Base-by-base conservation (phyloP, 2,113 vertebrate genomes). In the Uria aalge region DNA sequence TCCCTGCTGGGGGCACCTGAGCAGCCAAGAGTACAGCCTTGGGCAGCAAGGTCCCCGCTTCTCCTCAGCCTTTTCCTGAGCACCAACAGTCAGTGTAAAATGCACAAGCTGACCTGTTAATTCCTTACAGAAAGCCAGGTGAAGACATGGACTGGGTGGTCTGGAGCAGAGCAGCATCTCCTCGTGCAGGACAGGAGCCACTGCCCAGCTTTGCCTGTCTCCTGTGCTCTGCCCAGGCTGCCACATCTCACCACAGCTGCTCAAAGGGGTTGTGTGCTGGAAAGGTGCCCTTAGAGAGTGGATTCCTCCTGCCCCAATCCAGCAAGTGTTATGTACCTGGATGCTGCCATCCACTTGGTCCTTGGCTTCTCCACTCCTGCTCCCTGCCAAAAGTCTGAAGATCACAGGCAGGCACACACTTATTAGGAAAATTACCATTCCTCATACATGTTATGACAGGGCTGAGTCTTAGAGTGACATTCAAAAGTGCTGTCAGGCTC, bases 121-220 rank as follows among this genome's bases (percentile, higher is more conserved):
- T 52, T 90, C 59, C 19, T 53, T 52, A 41, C 26, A 83, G 55
- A 74, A 45, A 74, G 26, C 12, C 50, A 38, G 12, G 17, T 34
- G 55, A 69, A 53, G 30, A 14, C 17, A 24, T 5, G 29, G 29
- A 27, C 8, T 7, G 26, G 10, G 43, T 63, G 52, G 36, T 67
- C 68, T 18, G 3, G n/a, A 55, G 75, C 45, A 32, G 41, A 77
- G 45, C 41, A 62, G 32, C 45, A 62, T 29, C 48, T 20, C 8
- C 41, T 0, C 0, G 15, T 26, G 29, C 63, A 73, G 53, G 23
- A 55, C 47, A 30, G n/a, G 32, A 85, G 16, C 20, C 0, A 0
- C 23, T 76, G 14, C 27, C 17, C 22, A 14, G 14, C n/a, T 53
- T 53, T 64, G 43, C 23, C 23, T 34, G 16, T 48, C 30, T 38